These are phyloP conservation scores for Archilochus colubris DNA, from an alignment of 2,113 vertebrate genomes.

Conservation along the genomic window DNA sequence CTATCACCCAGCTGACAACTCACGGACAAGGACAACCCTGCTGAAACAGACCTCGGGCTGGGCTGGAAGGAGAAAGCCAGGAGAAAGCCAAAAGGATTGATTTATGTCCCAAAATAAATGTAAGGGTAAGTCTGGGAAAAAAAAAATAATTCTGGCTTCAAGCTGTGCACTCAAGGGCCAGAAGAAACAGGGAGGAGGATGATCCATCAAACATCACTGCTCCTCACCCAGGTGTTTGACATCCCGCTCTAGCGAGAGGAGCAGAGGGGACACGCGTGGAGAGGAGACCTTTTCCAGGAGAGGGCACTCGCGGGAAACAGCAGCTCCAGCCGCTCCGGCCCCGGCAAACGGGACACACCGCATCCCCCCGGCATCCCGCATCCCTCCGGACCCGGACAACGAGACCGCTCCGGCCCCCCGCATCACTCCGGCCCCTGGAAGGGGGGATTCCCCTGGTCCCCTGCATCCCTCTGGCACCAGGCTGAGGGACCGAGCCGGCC, in stretches of 20 bases:
- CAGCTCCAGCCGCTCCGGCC: slow-evolving; percentile 1
- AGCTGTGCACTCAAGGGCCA: background rate
- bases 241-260: background rate
- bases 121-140: background rate
- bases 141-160: background rate
- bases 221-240: rapidly evolving
- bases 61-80: background rate
- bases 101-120: background rate
- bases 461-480: background rate
- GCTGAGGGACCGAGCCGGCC: background rate
- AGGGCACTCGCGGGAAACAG: slow-evolving; percentile 68
- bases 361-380: background rate
- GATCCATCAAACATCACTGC: background rate
- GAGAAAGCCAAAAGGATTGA: background rate
- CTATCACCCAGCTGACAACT: background rate
- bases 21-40: background rate
- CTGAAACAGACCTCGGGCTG: background rate
- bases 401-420: no score
- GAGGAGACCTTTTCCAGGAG: slow-evolving; percentile 58
- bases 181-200: background rate
- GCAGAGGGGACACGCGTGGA: background rate
- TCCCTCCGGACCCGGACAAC: background rate
- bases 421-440: background rate
- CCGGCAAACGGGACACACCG: background rate
- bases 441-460: rapidly evolving